Evolutionary conservation across 2,888 invertebrate species (phyloP), one percentile per base, ranked within the genome.

Genomic region (Eupsilia transversa): DNA sequence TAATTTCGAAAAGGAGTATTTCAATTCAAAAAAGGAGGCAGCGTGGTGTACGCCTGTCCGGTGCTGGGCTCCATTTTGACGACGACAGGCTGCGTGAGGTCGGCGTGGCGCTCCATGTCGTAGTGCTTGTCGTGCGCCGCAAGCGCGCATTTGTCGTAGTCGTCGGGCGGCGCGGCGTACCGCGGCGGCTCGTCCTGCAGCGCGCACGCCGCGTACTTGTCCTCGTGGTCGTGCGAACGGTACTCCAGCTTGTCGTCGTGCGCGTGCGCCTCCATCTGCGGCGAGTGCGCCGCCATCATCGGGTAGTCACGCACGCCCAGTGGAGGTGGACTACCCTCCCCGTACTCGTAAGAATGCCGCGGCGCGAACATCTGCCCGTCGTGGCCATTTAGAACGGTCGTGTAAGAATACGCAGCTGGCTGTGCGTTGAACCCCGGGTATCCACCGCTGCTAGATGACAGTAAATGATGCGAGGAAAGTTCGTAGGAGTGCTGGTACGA

Each of bases 11-110:
- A 96, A 96, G 94, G 96, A 96, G 96, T 96, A 96, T 96, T 96
- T 96, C 96, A 97, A 96, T 97, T 97, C 97, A 97, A 97, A 97
- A 98, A 98, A 97, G 98, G 97, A 96, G 98, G 98, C 94, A 98
- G 94, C 72, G 97, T 97, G 57, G 98, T 97, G 91, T 97, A 98
- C 66, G 97, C 97, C 90, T 97, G 97, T 59, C 94, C 87, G 43
- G 86, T 76, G 81, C 81, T 96, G 35, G 97, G 97, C 88, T 97
- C 97, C 95, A 96, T 97, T 86, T 97, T 97, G 69, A 97, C 96
- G 87, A 94, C 97, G 83, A 93, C 97, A 56, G 90, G 94, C 85
- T 93, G 97, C 73, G 92, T 93, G 81, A 93, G 92, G 61, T 96
- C 96, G 27, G 90, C 85, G 86, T 96, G 97, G 67, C 96, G 91